Conservation (phyloP, 2,113 vertebrate genomes). For the Solenodon paradoxus region DNA sequence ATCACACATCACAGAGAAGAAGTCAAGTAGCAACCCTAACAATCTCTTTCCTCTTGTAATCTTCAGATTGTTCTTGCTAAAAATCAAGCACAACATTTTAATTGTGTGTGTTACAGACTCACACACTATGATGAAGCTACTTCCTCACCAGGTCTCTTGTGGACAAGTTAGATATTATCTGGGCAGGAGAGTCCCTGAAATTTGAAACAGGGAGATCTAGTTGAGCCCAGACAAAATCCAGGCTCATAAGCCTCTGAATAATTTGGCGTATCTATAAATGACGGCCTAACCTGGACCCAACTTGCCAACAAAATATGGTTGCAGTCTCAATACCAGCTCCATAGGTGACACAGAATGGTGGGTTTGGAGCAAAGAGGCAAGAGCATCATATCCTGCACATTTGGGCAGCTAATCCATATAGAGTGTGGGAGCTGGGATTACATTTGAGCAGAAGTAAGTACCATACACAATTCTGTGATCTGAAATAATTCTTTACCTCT, state of each 20-base stretch:
- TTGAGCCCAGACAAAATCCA: not conserved
- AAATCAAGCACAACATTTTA: not conserved
- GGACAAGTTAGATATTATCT: not conserved
- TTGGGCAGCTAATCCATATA: fast-evolving
- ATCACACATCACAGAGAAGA: not conserved
- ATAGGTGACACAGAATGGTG: not conserved
- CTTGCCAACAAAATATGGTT: not conserved
- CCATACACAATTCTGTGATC: not conserved
- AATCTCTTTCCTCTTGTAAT: not conserved
- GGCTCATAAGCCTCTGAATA: not conserved
- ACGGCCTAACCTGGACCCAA: not conserved
- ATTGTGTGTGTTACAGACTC: not conserved
- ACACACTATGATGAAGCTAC: not conserved
- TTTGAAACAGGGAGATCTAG: not conserved
- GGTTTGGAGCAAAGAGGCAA: not conserved
- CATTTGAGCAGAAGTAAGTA: not conserved
- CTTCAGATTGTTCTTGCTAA: not conserved
- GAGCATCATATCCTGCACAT: fast-evolving
- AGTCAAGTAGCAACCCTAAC: not conserved
- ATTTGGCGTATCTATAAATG: not conserved
- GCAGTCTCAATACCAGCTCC: not conserved
- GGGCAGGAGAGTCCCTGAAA: not conserved
- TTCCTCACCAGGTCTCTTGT: not conserved
- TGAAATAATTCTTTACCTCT: not conserved
- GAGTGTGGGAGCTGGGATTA: not conserved